Evolutionary conservation across 2,797 vertebrate species (phyloP).

Genomic region (Ctenopoma kingsleyae): DNA sequence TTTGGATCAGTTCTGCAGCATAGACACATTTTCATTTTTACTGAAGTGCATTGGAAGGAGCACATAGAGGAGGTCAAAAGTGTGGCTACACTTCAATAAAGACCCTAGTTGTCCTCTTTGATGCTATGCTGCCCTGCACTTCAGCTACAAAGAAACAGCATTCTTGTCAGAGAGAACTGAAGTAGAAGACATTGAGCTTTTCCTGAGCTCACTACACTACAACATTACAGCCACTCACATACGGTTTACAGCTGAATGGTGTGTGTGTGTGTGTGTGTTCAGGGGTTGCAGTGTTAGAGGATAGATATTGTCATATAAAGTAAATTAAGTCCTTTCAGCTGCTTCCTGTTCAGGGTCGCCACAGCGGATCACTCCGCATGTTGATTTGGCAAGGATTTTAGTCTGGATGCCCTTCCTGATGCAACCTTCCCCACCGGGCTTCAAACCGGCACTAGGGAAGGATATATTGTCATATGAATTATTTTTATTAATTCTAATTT

Average conservation of each 20-base stretch:
- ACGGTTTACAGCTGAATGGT: slow-evolving; percentile 24
- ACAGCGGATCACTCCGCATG: too few species aligned
- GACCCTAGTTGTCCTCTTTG: slow-evolving; percentile 82
- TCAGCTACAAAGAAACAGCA: slow-evolving; percentile 71
- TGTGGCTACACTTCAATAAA: slow-evolving; percentile 80
- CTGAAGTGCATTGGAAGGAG: slow-evolving; percentile 74
- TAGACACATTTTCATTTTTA: slow-evolving; percentile 66
- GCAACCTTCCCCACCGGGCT: too few species aligned
- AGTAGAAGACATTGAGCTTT: slow-evolving; percentile 67
- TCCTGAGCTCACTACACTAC: slow-evolving; percentile 50
- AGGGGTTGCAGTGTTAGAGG: not conserved
- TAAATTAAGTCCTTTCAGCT: too few species aligned
- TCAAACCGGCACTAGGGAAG: not conserved
- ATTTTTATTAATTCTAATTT: slow-evolving; percentile 12
- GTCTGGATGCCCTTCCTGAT: too few species aligned
- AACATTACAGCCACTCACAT: slow-evolving; percentile 48
- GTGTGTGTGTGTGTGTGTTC: too few species aligned
- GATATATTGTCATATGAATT: not conserved
- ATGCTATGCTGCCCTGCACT: slow-evolving; percentile 77
- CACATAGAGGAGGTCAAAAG: slow-evolving; percentile 79
- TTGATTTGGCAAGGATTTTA: too few species aligned
- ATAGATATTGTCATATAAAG: slow-evolving; percentile 2
- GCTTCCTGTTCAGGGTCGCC: too few species aligned
- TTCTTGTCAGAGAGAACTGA: slow-evolving; percentile 69
- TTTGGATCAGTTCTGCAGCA: slow-evolving; percentile 65